phyloP scores from a whole-genome alignment of 1,140 invertebrate genomes.

The Piezodorus guildinii region DNA sequence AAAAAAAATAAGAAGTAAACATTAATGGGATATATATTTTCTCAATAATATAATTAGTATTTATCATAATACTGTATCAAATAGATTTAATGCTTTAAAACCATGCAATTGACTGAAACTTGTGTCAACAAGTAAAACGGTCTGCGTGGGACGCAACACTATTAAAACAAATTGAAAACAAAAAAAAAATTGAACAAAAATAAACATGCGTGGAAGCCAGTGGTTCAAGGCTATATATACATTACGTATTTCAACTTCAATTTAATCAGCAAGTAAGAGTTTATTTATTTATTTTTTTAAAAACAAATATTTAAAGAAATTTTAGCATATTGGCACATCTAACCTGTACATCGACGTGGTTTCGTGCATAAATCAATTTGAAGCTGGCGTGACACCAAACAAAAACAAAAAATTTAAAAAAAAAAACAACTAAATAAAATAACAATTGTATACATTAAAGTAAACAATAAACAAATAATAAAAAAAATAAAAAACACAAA shows the following conservation, averaged over 20 bases:
- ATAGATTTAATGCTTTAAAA: not conserved
- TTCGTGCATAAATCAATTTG: conserved; percentile 11
- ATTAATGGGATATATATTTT: no score
- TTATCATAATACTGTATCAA: not conserved
- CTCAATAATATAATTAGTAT: no score
- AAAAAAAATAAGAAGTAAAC: no score
- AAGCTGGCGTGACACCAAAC: conserved; percentile 9
- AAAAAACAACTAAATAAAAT: conserved; percentile 7
- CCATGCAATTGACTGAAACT: conserved; percentile 12
- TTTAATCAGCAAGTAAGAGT: no score
- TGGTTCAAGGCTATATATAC: conserved; percentile 20
- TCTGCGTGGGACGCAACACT: conserved; percentile 12
- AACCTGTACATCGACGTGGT: conserved; percentile 10
- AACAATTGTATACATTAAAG: not conserved
- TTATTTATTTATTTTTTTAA: not conserved
- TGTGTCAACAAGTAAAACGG: conserved; percentile 12
- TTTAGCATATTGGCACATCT: conserved; percentile 15
- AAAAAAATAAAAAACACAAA: not conserved
- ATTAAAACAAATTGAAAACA: not conserved
- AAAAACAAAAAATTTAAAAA: conserved; percentile 1
- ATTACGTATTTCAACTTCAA: not conserved
- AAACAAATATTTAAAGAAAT: not conserved
- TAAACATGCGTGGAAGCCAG: conserved; percentile 18
- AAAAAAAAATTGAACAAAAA: not conserved
- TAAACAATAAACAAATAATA: not conserved